Conservation (phyloP, 1,140 invertebrate species). For the Leptopilina boulardi region DNA sequence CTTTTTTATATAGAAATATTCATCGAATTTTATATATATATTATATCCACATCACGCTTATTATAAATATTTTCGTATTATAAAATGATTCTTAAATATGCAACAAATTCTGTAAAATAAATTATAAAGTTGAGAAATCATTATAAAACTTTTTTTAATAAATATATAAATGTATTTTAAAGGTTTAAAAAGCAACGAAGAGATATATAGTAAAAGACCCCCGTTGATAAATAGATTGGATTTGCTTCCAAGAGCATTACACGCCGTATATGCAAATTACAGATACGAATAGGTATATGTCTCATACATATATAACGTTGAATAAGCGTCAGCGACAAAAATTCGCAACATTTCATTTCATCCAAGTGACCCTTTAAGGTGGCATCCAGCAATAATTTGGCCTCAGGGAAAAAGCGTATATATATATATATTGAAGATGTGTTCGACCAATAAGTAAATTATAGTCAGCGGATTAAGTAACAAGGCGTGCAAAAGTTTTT, state of each 20-base stretch:
- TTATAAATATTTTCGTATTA: neutral
- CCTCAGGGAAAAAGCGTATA: constrained; percentile 11
- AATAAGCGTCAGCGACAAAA: constrained; percentile 2
- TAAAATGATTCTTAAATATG: neutral
- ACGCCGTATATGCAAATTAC: constrained; percentile 15
- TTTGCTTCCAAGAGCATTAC: neutral
- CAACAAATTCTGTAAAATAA: neutral
- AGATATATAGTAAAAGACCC: neutral
- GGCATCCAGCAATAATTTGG: neutral
- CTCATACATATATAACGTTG: neutral
- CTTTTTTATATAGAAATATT: too few species aligned
- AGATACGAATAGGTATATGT: neutral
- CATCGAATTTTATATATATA: too few species aligned
- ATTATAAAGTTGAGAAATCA: neutral
- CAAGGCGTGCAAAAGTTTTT: constrained; percentile 1
- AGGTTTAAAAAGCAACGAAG: neutral
- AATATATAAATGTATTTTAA: neutral
- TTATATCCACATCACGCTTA: too few species aligned
- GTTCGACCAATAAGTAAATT: constrained; percentile 25
- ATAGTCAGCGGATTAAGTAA: constrained; percentile 12
- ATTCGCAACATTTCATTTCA: constrained; percentile 8
- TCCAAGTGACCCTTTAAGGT: constrained; percentile 19
- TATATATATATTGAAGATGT: neutral
- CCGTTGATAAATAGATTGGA: constrained; percentile 21
- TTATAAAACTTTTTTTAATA: constrained; percentile 18